phyloP scores from a whole-genome alignment of 2,797 vertebrate genomes.

The Varecia variegata region DNA sequence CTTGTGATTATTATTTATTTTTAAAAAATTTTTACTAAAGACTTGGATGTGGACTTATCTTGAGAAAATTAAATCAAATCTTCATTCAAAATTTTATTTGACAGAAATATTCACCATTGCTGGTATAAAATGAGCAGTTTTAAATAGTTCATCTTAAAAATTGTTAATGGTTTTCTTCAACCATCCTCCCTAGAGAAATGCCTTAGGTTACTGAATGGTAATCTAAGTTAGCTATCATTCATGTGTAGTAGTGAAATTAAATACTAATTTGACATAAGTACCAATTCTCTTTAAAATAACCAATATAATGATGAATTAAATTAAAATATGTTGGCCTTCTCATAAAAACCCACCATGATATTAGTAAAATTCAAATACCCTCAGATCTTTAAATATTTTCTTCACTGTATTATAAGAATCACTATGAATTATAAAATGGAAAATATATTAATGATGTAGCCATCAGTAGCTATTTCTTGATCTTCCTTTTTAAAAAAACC shows the following conservation, averaged over 20 bases:
- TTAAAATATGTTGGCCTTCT: background rate
- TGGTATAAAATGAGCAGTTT: background rate
- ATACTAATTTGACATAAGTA: background rate
- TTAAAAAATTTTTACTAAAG: background rate
- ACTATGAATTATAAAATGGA: background rate
- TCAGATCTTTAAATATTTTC: background rate
- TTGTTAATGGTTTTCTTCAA: background rate
- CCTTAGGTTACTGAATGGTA: background rate
- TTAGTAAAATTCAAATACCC: background rate
- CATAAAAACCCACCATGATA: background rate
- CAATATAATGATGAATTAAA: background rate
- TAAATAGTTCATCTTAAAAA: background rate
- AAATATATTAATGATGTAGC: background rate
- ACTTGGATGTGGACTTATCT: background rate
- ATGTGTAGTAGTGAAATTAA: background rate
- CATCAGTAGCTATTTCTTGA: background rate
- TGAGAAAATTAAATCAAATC: background rate
- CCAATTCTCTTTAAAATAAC: background rate
- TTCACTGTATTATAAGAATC: accelerated
- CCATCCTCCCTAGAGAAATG: background rate
- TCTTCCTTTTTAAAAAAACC: background rate
- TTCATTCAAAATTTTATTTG: background rate
- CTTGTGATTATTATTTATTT: background rate
- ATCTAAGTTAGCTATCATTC: too few species aligned
- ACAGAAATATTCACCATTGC: background rate